Base-by-base conservation (phyloP, 2,888 invertebrate species). In the Athalia cordata region DNA sequence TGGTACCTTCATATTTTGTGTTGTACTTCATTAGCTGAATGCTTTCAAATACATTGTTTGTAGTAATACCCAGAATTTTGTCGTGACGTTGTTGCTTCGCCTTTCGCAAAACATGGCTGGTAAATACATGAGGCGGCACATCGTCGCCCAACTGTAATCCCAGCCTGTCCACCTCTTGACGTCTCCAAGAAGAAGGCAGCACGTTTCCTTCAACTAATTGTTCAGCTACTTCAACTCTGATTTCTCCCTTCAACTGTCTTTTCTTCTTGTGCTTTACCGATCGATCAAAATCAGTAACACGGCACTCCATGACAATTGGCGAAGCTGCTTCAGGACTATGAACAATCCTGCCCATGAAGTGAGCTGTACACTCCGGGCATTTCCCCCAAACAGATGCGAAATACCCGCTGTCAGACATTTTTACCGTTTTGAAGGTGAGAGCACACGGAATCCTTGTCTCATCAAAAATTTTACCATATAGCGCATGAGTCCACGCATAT, bases 1-100 rank as follows among this genome's bases (percentile, higher is more conserved):
- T 66, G 13, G 66, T n/a, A 15, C 66, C 45, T 49, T 66, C 49
- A 49, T 49, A 47, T n/a, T 49, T 66, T 11, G 6, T 13, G 47
- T 13, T 50, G 29, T 66, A 66, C 4, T 66, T 66, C 6, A 66
- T 47, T 3, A 47, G 9, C 15, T 66, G 66, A 7, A 66, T 49
- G 15, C 66, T 66, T 66, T 47, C 66, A n/a, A 47, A 13, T n/a
- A 66, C 47, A 13, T 66, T 66, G 15, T n/a, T 49, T 13, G 66
- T 49, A 8, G 11, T 47, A 15, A 66, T 15, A n/a, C 66, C 66
- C 8, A 66, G 49, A 7, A 77, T 5, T 9, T 78, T 74, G 64
- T 80, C 47, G 8, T 66, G 66, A 8, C 66, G 47, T 50, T 50
- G 13, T 9, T 66, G n/a, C n/a, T 66, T 66, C 4, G 66, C 66